Evolutionary conservation across 2,797 vertebrate genomes (phyloP), one percentile per base, ranked within the genome.

Genomic region (Hippopotamyrus pictus): DNA sequence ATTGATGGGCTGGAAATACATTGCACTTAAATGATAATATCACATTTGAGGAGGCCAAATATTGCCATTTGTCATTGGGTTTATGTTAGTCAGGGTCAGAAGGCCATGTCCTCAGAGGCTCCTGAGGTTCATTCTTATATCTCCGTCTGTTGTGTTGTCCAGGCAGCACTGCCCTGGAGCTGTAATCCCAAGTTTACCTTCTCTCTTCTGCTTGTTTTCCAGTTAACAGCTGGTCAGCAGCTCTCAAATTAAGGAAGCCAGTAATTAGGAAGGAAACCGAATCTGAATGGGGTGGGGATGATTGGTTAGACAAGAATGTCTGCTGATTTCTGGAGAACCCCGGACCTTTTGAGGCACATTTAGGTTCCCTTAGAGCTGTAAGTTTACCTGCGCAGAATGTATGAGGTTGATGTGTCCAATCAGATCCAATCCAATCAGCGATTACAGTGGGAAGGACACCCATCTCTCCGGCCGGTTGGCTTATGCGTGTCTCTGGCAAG

Each of bases 261-360:
- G 25, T 76, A 53, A 90, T 88, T 90, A 50, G 83, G 90, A 87
- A 90, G 90, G 88, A 89, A 82, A 88, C 51, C 37, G 25, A 91
- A 88, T 90, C 92, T 94, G 92, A 95, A 95, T 94, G 92, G 91
- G 90, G 91, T 90, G 93, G 92, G 92, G 94, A 0, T 94, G 92
- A 91, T 92, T 90, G 90, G 54, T 41, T 88, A 51, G 82, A n/a
- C 41, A 22, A 44, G 29, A 29, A 48, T 84, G 76, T 8, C 9
- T 17, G 5, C 90, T 91, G 92, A 90, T 89, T 92, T 93, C 94
- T 95, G 94, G 94, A 93, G 59, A 94, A 94, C 94, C 69, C 92
- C 48, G 89, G 90, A 90, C 90, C 89, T 93, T 53, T 57, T 7
- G 11, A 25, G 53, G 83, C 54, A 37, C 53, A 29, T 83, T 59